Evolutionary conservation across 2,797 vertebrate species (phyloP).

Genomic region (Hypotaenidia okinawae): DNA sequence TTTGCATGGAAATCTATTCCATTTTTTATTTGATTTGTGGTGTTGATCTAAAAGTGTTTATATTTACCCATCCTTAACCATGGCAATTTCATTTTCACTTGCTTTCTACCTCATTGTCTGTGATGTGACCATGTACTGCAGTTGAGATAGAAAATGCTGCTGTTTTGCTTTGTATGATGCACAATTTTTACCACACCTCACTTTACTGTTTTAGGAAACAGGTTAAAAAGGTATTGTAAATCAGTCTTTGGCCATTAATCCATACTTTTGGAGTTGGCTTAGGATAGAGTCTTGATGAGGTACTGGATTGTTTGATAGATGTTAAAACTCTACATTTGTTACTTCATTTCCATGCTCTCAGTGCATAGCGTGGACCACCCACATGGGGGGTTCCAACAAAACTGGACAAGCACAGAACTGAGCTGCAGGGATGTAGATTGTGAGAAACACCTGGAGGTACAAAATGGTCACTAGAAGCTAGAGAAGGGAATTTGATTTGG

Average conservation of each 20-base stretch:
- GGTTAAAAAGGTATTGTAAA: background rate
- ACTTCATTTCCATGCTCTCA: background rate
- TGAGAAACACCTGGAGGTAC: background rate
- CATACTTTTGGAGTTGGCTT: background rate
- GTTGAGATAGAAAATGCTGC: background rate
- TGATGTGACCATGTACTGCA: background rate
- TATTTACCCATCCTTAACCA: background rate
- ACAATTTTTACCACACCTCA: background rate
- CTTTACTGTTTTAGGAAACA: background rate
- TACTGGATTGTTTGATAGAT: background rate
- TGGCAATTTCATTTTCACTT: background rate
- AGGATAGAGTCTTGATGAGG: background rate
- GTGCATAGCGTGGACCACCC: background rate
- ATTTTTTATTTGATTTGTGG: background rate
- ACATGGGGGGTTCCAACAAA: background rate
- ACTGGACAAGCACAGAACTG: background rate
- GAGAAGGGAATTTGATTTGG: background rate
- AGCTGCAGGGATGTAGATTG: background rate
- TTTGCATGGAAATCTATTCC: background rate
- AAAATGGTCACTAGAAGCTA: background rate
- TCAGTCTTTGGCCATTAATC: background rate
- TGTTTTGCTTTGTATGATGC: background rate
- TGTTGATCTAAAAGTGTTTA: background rate
- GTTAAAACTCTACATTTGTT: background rate
- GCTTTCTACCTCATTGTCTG: background rate